Conservation (phyloP, 2,797 vertebrate genomes). For the Scyliorhinus canicula region DNA sequence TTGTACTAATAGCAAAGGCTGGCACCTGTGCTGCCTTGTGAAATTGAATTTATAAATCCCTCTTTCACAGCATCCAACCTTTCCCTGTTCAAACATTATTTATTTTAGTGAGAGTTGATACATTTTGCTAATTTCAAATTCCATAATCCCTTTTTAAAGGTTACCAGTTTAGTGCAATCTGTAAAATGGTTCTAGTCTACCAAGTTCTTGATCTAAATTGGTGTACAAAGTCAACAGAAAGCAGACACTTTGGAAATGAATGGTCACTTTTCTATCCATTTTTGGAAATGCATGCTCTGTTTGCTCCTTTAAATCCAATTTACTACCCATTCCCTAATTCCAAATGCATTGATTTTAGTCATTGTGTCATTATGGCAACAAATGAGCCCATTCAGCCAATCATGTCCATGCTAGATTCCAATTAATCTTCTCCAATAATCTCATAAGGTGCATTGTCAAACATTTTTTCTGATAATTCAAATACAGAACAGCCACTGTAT, state of each 20-base stretch:
- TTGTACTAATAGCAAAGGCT: neutral
- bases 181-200: neutral
- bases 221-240: neutral
- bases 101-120: neutral
- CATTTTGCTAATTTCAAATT: neutral
- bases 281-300: neutral
- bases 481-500: neutral
- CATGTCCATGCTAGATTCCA: too few relatives aligned
- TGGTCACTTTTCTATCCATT: neutral
- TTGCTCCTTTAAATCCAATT: neutral
- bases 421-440: neutral
- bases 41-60: neutral
- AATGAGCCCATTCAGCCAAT: too few relatives aligned
- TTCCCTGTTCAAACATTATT: neutral
- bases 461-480: neutral
- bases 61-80: neutral
- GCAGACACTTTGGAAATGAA: neutral
- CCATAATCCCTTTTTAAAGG: neutral
- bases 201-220: neutral
- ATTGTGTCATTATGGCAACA: too few relatives aligned
- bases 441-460: neutral
- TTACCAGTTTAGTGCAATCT: neutral
- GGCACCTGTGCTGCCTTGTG: neutral
- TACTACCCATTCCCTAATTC: neutral
- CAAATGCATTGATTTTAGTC: neutral